These are phyloP conservation scores for Biston stratarius DNA, from an alignment of 2,888 invertebrate genomes.

Conservation along the genomic window DNA sequence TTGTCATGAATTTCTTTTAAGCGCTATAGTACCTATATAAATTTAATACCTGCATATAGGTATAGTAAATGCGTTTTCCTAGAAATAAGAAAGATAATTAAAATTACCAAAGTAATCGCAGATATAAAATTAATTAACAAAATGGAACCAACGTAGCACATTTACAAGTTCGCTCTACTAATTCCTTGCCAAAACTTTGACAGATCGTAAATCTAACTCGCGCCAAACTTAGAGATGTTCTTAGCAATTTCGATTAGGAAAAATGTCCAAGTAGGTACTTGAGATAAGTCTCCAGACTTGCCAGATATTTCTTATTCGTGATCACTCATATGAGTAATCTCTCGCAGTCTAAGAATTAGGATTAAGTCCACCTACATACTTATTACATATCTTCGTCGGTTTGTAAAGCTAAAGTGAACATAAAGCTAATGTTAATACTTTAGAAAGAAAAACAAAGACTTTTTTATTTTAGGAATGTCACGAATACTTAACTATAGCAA, in stretches of 20 bases:
- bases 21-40: too few relatives aligned
- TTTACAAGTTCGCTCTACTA: slow-evolving; percentile 26
- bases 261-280: slow-evolving; percentile 36
- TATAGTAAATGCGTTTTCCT: background rate
- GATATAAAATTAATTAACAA: slow-evolving; percentile 21
- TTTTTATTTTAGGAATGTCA: too few relatives aligned
- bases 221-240: slow-evolving; percentile 44
- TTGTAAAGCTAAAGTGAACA: background rate
- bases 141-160: slow-evolving; percentile 16
- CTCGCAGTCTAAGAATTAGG: slow-evolving; percentile 24
- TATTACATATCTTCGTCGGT: background rate
- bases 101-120: slow-evolving; percentile 5
- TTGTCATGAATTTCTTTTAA: too few relatives aligned
- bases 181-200: slow-evolving; percentile 46
- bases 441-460: too few relatives aligned
- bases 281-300: slow-evolving; percentile 44
- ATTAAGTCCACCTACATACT: slow-evolving; percentile 26
- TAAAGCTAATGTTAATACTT: background rate
- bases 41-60: too few relatives aligned
- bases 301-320: slow-evolving; percentile 52
- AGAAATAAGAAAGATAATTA: slow-evolving; percentile 7
- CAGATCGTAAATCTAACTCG: slow-evolving; percentile 51
- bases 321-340: slow-evolving; percentile 50
- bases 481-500: too few relatives aligned
- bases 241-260: slow-evolving; percentile 53